Evolutionary conservation across 2,797 vertebrate genomes (phyloP).

Genomic region (Rhinichthys osculus): DNA sequence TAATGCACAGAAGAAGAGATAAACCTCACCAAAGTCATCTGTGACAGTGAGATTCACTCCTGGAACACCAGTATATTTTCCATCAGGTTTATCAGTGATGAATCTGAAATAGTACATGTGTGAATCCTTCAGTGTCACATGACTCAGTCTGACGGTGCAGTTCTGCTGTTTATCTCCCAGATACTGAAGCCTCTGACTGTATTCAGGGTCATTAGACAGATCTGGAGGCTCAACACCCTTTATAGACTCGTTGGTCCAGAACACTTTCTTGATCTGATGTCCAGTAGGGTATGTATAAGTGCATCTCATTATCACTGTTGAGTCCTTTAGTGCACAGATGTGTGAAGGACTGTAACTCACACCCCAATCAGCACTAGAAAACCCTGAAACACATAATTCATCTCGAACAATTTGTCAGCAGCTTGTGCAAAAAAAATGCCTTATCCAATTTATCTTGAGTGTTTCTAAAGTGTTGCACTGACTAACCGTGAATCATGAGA

Average conservation of each 20-base stretch:
- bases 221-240: neutral
- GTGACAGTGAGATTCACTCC: conserved; percentile 1
- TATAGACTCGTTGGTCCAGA: too few relatives aligned
- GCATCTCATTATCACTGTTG: conserved; percentile 50
- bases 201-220: neutral
- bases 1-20: neutral
- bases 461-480: neutral
- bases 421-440: neutral
- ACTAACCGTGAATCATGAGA: neutral
- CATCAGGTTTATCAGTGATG: neutral
- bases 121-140: conserved; percentile 32
- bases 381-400: conserved; percentile 32
- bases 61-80: neutral
- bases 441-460: neutral
- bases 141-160: conserved; percentile 21
- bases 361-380: neutral
- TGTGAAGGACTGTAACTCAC: conserved; percentile 27
- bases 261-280: neutral
- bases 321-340: conserved; percentile 33
- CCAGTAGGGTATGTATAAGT: neutral
- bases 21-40: neutral
- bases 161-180: neutral
- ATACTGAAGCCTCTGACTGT: conserved; percentile 3
- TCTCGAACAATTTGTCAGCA: fast-evolving
- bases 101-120: conserved; percentile 21